phyloP scores from a whole-genome alignment of 2,797 vertebrate genomes.

The Urocyon cinereoargenteus region DNA sequence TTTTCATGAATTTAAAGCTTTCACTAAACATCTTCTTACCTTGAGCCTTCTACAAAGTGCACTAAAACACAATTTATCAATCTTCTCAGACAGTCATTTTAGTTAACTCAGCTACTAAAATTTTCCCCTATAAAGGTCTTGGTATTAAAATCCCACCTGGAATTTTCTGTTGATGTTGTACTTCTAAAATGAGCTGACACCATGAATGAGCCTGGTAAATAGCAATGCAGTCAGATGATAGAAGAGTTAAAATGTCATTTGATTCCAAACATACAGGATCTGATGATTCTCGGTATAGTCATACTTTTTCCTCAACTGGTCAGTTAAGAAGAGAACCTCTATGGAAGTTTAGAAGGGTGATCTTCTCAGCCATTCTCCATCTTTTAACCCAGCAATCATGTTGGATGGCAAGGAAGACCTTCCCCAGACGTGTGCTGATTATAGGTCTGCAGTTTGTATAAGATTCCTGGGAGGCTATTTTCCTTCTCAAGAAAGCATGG shows the following conservation, averaged over 20 bases:
- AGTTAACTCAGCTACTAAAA: background rate
- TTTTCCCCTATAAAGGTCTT: background rate
- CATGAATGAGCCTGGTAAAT: background rate
- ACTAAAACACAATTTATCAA: conserved; percentile 17
- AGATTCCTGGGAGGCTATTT: background rate
- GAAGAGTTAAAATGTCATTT: background rate
- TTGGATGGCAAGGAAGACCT: background rate
- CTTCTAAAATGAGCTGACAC: background rate
- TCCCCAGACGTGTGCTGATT: background rate
- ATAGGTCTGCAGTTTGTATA: background rate
- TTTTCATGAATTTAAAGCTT: conserved; percentile 38
- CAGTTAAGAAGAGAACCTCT: background rate
- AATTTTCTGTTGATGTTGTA: background rate
- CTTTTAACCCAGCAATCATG: background rate
- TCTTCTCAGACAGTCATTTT: conserved; percentile 37
- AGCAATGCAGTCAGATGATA: background rate
- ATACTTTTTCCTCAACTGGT: background rate
- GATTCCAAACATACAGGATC: background rate
- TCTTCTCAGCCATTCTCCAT: background rate
- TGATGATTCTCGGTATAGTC: background rate
- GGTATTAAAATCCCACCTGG: background rate
- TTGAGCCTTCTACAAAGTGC: background rate
- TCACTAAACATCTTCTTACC: conserved; percentile 25
- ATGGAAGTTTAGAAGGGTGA: background rate
- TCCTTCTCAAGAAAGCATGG: background rate